Percentiles rank a stretch among this genome's conserved stretches.
Conservation (phyloP, 2,113 vertebrate genomes). For the Riparia riparia region DNA sequence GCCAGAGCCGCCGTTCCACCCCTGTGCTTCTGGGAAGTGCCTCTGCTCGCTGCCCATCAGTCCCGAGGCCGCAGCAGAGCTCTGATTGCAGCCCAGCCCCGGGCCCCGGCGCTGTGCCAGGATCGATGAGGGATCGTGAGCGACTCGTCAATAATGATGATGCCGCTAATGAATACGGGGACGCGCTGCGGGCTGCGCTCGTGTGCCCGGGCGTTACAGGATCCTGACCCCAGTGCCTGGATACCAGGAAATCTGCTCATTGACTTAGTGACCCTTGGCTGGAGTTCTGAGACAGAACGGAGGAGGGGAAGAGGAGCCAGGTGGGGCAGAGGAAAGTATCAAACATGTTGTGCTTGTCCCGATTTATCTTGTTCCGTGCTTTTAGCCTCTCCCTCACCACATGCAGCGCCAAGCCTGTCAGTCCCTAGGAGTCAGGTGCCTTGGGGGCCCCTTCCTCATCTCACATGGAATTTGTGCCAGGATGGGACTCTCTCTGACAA, state of each 20-base stretch:
- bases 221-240: background rate
- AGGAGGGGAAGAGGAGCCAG: background rate
- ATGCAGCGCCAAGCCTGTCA: background rate
- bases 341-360: background rate
- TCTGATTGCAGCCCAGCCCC: background rate
- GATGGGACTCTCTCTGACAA: background rate
- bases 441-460: too few species aligned
- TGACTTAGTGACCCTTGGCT: background rate
- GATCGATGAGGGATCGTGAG: background rate
- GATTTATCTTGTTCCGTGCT: background rate
- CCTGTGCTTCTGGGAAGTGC: background rate
- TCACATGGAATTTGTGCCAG: background rate
- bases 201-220: background rate
- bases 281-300: background rate
- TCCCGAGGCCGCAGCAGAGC: background rate
- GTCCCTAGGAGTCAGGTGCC: background rate
- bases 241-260: constrained; percentile 16
- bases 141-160: background rate
- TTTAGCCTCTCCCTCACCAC: background rate
- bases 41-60: background rate
- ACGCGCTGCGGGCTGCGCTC: background rate
- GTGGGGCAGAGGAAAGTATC: background rate
- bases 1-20: too few species aligned
- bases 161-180: background rate
- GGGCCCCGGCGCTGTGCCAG: background rate